These are phyloP conservation scores for Girardinus metallicus DNA, from an alignment of 2,797 vertebrate genomes.

Conservation along the genomic window DNA sequence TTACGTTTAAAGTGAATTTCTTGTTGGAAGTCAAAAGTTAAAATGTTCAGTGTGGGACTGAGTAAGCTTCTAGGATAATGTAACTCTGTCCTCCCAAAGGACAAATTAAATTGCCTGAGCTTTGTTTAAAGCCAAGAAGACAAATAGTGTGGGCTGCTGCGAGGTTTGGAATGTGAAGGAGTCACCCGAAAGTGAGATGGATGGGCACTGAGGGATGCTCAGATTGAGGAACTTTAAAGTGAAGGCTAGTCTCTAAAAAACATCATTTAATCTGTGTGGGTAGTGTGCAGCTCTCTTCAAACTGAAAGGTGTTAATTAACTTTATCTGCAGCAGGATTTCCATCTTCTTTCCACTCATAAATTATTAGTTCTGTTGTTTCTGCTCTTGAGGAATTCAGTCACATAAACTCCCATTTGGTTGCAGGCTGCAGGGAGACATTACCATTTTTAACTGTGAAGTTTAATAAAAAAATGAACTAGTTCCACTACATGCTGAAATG, in stretches of 20 bases:
- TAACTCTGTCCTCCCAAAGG: constrained; percentile 39
- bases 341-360: neutral
- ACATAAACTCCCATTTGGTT: neutral
- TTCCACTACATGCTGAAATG: neutral
- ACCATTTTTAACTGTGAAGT: neutral
- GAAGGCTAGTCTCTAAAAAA: constrained; percentile 5
- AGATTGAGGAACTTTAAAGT: constrained; percentile 3
- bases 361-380: neutral
- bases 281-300: constrained; percentile 12
- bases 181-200: constrained; percentile 18
- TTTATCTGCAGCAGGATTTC: constrained; percentile 3
- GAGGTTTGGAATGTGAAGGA: constrained; percentile 39
- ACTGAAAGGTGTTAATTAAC: constrained; percentile 18
- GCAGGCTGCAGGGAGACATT: neutral
- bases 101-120: constrained; percentile 43
- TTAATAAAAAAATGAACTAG: neutral
- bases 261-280: constrained; percentile 1
- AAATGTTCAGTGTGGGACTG: constrained; percentile 24
- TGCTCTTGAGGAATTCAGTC: neutral
- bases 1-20: constrained; percentile 2
- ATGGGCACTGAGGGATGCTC: constrained; percentile 15
- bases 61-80: constrained; percentile 39
- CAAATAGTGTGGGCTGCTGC: constrained; percentile 33
- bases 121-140: constrained; percentile 40
- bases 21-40: neutral